Evolutionary conservation across 2,113 vertebrate genomes (phyloP), one percentile per base, ranked within the genome.

Genomic region (Sinocyclocheilus grahami): DNA sequence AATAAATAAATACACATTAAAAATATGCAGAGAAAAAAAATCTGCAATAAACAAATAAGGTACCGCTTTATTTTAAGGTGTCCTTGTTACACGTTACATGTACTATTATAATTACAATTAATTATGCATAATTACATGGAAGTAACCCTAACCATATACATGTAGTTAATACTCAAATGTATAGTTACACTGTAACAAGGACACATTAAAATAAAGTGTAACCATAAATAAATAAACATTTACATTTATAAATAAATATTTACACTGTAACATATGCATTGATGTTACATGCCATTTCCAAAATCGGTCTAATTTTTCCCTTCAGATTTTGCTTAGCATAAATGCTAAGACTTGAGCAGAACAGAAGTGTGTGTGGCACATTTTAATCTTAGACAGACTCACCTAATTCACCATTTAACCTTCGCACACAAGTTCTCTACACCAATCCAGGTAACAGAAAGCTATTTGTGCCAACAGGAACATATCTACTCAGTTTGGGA

Each of bases 381-480:
- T 67, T 30, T 69, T 69, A 6, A 8, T 33, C 16, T 71, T 37
- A 71, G 16, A 39, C 16, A 10, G 0, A 20, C 33, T 39, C 67
- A 37, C 67, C 33, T 18, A 10, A 37, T 71, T 20, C 67, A 20
- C 30, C 30, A 37, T 71, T 71, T 39, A 72, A 72, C 75, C 48
- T 51, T 60, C 22, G 55, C 20, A 22, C 20, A 22, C 20, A n/a
- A 22, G 58, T n/a, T 10, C 58, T 5, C n/a, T 78, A 39, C 11
- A 79, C 10, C 53, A 30, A 8, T 60, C 74, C 30, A 39, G 27
- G 53, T 60, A 58, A 78, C 30, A 14, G 48, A 60, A 79, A 39
- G 7, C 30, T 71, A 82, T 53, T 53, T 78, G 77, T 33, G 11
- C 4, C n/a, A 42, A 83, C n/a, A 82, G 48, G 48, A 83, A 30